A percentile compares a stretch with the other conserved stretches of the same genome.
phyloP scores from a whole-genome alignment of 2,113 vertebrate species.

The Varanus komodoensis region DNA sequence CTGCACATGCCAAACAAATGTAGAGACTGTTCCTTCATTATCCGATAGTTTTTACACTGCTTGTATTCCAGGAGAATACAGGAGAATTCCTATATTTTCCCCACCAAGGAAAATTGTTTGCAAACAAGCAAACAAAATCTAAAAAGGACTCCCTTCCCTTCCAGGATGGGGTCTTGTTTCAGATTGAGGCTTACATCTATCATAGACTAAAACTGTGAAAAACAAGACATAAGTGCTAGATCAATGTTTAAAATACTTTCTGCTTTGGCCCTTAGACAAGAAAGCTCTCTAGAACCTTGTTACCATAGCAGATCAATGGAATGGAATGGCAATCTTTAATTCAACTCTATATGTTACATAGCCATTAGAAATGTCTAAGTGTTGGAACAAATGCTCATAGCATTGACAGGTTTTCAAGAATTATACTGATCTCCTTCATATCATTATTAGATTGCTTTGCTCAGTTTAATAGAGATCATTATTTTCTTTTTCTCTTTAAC shows the following conservation, averaged over 20 bases:
- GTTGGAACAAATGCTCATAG: not conserved
- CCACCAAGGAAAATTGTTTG: too few species aligned
- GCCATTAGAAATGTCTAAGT: not conserved
- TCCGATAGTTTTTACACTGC: not conserved
- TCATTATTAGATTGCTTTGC: constrained; percentile 18
- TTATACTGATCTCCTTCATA: not conserved
- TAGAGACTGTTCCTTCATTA: not conserved
- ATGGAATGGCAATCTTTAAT: not conserved
- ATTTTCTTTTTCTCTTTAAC: not conserved
- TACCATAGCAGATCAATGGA: not conserved
- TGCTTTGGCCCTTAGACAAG: not conserved
- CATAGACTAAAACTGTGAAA: too few species aligned
- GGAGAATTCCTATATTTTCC: too few species aligned
- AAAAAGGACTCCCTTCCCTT: too few species aligned
- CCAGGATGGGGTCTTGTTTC: too few species aligned
- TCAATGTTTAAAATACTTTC: too few species aligned
- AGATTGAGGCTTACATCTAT: too few species aligned
- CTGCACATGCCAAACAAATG: not conserved
- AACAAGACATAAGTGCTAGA: too few species aligned
- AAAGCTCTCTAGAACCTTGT: not conserved
- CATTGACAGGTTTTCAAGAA: not conserved
- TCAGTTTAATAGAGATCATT: constrained; percentile 38
- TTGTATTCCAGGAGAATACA: not conserved
- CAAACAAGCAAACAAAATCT: too few species aligned
- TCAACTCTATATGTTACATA: not conserved